Conservation (phyloP, 2,113 vertebrate species). For the Chrysochloris asiatica region DNA sequence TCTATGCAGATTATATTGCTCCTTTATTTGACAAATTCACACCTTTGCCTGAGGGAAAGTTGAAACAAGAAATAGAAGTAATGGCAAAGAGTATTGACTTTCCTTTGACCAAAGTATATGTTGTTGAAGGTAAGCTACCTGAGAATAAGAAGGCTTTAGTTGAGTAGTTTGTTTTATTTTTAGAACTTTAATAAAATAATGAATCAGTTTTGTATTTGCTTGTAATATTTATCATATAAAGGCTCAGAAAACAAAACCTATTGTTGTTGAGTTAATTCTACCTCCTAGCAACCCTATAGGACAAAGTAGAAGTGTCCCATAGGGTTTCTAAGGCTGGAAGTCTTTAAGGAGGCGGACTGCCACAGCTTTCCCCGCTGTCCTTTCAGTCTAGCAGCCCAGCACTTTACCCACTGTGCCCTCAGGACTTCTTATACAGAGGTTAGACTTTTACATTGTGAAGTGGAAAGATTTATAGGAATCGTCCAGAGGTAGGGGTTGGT, state of each 20-base stretch:
- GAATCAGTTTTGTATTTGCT: not conserved
- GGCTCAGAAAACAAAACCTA: too few relatives aligned
- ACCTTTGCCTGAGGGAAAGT: constrained; percentile 94
- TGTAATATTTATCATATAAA: too few relatives aligned
- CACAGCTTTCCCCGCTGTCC: too few relatives aligned
- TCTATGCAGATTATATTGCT: constrained; percentile 99
- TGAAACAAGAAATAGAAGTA: constrained; percentile 94
- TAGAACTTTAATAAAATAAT: constrained; percentile 30
- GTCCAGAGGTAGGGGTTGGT: not conserved
- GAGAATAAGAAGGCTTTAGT: constrained; percentile 36
- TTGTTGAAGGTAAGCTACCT: constrained; percentile 93
- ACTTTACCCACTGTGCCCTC: too few relatives aligned
- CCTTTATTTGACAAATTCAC: constrained; percentile 99
- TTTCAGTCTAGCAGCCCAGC: too few relatives aligned
- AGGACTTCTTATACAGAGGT: not conserved
- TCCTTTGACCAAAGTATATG: constrained; percentile 97
- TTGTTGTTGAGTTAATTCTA: too few relatives aligned
- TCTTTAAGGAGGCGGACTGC: too few relatives aligned
- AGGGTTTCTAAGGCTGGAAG: too few relatives aligned
- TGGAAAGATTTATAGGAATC: constrained; percentile 48
- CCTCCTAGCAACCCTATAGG: too few relatives aligned
- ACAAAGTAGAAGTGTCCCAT: too few relatives aligned
- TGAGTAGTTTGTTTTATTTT: constrained; percentile 39
- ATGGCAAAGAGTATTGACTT: constrained; percentile 97
- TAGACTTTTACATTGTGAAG: constrained; percentile 35